Evolutionary conservation across 1,140 invertebrate genomes (phyloP), one percentile per base, ranked within the genome.

Genomic region (Probaryconus sp.): DNA sequence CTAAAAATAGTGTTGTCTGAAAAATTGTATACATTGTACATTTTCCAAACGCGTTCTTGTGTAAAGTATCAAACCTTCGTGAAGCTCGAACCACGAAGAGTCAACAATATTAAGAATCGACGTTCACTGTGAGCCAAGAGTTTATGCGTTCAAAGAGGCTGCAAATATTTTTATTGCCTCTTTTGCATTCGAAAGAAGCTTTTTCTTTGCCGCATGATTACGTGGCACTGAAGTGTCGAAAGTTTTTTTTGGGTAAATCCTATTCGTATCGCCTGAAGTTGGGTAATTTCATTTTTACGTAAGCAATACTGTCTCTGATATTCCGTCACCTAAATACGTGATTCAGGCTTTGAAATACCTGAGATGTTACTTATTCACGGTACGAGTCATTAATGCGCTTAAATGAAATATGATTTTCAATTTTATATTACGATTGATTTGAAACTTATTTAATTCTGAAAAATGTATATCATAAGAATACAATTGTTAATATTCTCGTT

Each of bases 91-190:
- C 3, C 40, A 43, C 40, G 40, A 43, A 43, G 10, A 43, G 18
- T 43, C 40, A 43, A 43, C 40, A 24, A 43, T 26, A 43, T 43
- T 43, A 43, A 2, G 20, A 43, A 24, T 43, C 21, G 18, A 43
- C 40, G 40, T 43, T 43, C 21, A 26, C 18, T 6, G 21, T 43
- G 21, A 43, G 21, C 40, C 20, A 43, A n/a, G 40, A 26, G 9
- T 43, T 24, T 20, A 21, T 11, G 21, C 21, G 11, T 20, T 43
- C 40, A 43, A 43, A 43, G 20, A 24, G 40, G 40, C 7, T 43
- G 21, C 40, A 43, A 43, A 43, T 43, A 43, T 43, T 24, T 43
- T 43, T 43, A n/a, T 43, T 43, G 40, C 21, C 40, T 43, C 40
- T 43, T 16, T 14, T 43, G 40, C 21, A 43, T 43, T 26, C 40